Evolutionary conservation across 1,140 invertebrate genomes (phyloP).

Genomic region (Lordiphosa mommai): DNA sequence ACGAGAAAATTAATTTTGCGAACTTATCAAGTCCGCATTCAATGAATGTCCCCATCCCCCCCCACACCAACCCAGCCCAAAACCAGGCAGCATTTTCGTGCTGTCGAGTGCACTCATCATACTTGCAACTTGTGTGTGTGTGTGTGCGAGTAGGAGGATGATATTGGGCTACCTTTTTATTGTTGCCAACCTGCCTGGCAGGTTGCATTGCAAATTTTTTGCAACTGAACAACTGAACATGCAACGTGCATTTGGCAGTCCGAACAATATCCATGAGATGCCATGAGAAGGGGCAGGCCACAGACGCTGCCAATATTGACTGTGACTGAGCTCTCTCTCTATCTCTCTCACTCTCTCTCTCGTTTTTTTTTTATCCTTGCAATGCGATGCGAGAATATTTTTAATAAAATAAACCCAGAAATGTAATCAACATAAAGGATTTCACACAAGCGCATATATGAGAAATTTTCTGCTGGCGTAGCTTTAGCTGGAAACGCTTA

Average conservation of each 20-base stretch:
- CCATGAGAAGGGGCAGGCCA: constrained; percentile 28
- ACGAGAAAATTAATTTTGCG: constrained; percentile 33
- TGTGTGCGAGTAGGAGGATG: neutral
- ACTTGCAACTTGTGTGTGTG: constrained; percentile 42
- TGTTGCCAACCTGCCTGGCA: constrained; percentile 49
- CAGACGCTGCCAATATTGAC: constrained; percentile 76
- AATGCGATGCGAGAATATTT: constrained; percentile 59
- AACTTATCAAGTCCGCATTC: constrained; percentile 40
- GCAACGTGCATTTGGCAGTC: constrained; percentile 73
- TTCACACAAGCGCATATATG: constrained; percentile 58
- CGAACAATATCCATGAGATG: constrained; percentile 50
- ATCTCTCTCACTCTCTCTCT: constrained; percentile 6
- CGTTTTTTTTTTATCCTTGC: constrained; percentile 57
- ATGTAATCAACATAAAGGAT: constrained; percentile 79
- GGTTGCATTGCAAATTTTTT: constrained; percentile 73
- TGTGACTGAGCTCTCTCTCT: constrained; percentile 48
- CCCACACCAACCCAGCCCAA: neutral
- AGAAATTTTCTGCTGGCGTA: constrained; percentile 45
- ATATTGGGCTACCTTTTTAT: constrained; percentile 48
- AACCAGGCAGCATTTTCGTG: constrained; percentile 51
- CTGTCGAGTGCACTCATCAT: constrained; percentile 74
- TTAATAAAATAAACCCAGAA: constrained; percentile 79
- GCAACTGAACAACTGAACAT: constrained; percentile 41
- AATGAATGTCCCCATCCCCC: constrained; percentile 7
- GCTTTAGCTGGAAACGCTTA: constrained; percentile 57